phyloP scores from a whole-genome alignment of 2,113 vertebrate genomes.

The Dermatemys mawii region DNA sequence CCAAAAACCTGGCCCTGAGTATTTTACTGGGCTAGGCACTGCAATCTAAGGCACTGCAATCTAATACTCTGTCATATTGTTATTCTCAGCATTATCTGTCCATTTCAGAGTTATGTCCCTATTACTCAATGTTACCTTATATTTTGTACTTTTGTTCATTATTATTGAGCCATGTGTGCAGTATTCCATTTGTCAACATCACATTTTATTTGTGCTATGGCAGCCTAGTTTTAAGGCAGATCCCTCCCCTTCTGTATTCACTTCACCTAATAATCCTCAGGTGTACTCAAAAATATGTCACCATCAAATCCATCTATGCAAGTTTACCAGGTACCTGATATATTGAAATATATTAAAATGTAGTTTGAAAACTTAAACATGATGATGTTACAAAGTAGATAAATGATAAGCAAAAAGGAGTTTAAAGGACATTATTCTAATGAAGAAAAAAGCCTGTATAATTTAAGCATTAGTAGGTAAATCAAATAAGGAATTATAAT shows the following conservation, averaged over 20 bases:
- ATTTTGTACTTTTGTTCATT: slow-evolving; percentile 40
- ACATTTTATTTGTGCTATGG: slow-evolving; percentile 21
- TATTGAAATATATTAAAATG: neutral
- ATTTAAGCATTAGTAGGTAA: neutral
- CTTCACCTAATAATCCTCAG: neutral
- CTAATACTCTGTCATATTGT: slow-evolving; percentile 47
- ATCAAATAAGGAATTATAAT: neutral
- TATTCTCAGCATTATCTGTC: neutral
- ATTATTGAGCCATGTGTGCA: neutral
- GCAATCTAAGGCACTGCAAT: slow-evolving; percentile 51
- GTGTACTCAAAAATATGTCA: neutral
- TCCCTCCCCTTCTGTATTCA: neutral
- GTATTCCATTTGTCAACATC: slow-evolving; percentile 34
- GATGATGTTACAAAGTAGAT: neutral
- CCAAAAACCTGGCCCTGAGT: neutral
- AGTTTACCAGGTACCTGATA: neutral
- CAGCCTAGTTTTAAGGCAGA: slow-evolving; percentile 7
- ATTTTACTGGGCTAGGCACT: slow-evolving; percentile 17
- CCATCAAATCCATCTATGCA: neutral
- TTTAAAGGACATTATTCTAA: neutral
- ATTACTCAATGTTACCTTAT: slow-evolving; percentile 13
- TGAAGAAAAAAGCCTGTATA: neutral
- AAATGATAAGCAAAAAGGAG: neutral
- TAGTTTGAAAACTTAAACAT: neutral
- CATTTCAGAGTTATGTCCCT: slow-evolving; percentile 24